Evolutionary conservation across 2,113 vertebrate species (phyloP).

Genomic region (Equus quagga): DNA sequence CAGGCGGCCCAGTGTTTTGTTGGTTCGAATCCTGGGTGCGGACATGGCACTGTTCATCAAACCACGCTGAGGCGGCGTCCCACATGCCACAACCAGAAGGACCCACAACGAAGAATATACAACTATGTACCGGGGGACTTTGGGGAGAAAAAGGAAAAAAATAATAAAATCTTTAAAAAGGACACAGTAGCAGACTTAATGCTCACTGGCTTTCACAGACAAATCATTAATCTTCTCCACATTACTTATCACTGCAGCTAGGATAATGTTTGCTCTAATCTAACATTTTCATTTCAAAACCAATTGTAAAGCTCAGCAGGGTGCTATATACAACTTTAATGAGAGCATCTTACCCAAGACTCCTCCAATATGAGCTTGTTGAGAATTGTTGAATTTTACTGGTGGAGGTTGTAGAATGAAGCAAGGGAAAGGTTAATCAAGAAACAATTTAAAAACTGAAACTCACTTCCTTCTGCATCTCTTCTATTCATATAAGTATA

Average conservation of each 20-base stretch:
- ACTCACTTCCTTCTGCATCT: conserved; percentile 62
- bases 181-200: conserved; percentile 35
- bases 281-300: conserved; percentile 85
- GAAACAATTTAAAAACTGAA: conserved; percentile 76
- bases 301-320: conserved; percentile 85
- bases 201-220: conserved; percentile 67
- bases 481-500: conserved; percentile 67
- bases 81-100: no score
- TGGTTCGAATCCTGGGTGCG: no score
- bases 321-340: conserved; percentile 81
- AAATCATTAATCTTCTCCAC: conserved; percentile 77
- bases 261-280: conserved; percentile 82
- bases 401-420: conserved; percentile 61
- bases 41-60: no score
- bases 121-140: no score
- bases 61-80: no score
- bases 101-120: no score
- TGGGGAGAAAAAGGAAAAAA: no score
- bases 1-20: no score
- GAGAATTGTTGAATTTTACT: conserved; percentile 72
- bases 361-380: conserved; percentile 68
- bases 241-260: conserved; percentile 69
- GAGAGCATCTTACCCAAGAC: conserved; percentile 66
- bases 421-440: conserved; percentile 72
- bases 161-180: background rate